Conservation (phyloP, 2,888 invertebrate genomes). For the Lottia gigantea region DNA sequence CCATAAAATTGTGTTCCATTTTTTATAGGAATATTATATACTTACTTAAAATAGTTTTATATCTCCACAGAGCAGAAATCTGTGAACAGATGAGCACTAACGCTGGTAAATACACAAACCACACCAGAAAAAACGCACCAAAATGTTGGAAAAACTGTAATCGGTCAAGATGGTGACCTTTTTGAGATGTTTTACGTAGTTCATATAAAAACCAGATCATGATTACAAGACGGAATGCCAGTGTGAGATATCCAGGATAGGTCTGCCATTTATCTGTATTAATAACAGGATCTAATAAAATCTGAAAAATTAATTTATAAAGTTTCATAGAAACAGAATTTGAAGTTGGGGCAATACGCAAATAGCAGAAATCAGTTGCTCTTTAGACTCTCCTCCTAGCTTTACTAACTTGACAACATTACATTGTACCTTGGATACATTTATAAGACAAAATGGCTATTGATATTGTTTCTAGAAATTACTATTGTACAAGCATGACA, state of each 20-base stretch:
- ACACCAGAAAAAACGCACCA: conserved; percentile 96
- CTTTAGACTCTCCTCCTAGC: no score
- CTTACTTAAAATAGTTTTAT: conserved; percentile 90
- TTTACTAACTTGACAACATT: no score
- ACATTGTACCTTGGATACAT: no score
- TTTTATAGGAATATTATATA: conserved; percentile 30
- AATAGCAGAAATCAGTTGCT: no score
- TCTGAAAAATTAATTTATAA: conserved; percentile 72
- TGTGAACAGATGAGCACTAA: conserved; percentile 92
- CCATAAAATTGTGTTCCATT: not conserved
- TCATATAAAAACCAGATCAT: conserved; percentile 89
- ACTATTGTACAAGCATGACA: no score
- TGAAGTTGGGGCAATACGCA: no score
- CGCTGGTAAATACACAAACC: conserved; percentile 97
- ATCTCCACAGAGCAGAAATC: conserved; percentile 94
- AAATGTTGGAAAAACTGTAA: conserved; percentile 94
- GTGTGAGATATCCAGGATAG: conserved; percentile 95
- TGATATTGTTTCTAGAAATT: no score
- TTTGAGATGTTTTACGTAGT: conserved; percentile 80
- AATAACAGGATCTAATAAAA: conserved; percentile 94
- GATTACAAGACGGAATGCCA: conserved; percentile 84
- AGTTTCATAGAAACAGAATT: no score
- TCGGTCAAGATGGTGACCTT: conserved; percentile 83
- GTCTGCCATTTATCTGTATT: conserved; percentile 98
- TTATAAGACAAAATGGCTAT: no score